A percentile compares a stretch with the other conserved stretches of the same genome.
Conservation (phyloP, 2,113 vertebrate genomes). For the Podocnemis expansa region DNA sequence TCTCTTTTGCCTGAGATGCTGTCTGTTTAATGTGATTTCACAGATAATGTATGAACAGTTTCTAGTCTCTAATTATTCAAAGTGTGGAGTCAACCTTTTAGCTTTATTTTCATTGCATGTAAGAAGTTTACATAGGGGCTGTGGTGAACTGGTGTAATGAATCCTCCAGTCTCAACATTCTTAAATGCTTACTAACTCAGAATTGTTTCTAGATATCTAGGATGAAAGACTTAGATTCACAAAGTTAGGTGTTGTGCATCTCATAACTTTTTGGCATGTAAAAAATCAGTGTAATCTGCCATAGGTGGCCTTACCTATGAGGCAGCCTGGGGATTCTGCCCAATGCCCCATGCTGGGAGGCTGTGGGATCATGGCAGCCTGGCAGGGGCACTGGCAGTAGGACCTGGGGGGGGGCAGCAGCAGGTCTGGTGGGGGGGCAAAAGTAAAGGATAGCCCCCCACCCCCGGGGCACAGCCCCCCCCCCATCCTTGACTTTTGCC, state of each 20-base stretch:
- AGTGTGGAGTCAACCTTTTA: background rate
- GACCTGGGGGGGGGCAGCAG: no score
- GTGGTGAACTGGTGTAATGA: background rate
- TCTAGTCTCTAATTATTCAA: conserved; percentile 19
- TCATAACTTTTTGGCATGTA: background rate
- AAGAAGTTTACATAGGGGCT: background rate
- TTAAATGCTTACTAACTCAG: background rate
- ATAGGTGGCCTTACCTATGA: no score
- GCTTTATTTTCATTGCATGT: conserved; percentile 14
- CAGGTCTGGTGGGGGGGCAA: no score
- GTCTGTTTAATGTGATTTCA: conserved; percentile 31
- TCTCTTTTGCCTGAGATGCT: background rate
- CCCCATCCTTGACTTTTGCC: no score
- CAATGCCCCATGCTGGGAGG: no score
- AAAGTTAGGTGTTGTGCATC: background rate
- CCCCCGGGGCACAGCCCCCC: no score
- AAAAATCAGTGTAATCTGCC: background rate
- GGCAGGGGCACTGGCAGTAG: no score
- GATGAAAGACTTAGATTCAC: background rate
- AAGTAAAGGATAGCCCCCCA: no score
- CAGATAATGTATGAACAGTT: background rate
- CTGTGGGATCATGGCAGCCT: no score
- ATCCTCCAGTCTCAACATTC: background rate
- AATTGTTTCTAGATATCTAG: conserved; percentile 14
- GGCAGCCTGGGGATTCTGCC: no score